Evolutionary conservation across 2,797 vertebrate genomes (phyloP), one percentile per base, ranked within the genome.

Genomic region (Tragelaphus eurycerus): DNA sequence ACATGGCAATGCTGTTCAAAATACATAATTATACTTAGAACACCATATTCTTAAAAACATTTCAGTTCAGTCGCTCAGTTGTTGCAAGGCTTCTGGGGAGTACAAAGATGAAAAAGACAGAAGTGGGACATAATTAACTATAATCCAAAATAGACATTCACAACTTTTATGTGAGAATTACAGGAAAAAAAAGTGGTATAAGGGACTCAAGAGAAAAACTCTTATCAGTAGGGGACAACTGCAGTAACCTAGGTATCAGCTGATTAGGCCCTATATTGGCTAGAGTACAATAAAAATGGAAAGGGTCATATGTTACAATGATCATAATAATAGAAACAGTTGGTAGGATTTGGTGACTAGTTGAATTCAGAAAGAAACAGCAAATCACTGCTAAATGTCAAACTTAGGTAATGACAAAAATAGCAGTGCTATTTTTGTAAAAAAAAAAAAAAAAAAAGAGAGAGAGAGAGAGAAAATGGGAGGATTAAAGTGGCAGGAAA

Each of bases 121-220:
- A 29, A 43, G n/a, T 86, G 38, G 92, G 13, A 81, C 16, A 93
- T 10, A 93, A 60, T 93, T 55, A 89, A 92, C 19, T 81, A 59
- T 78, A 67, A 95, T 82, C 55, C 87, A 91, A 97, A 95, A 86
- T 23, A 76, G 78, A 74, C 67, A 43, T 55, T 89, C 50, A 64
- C 27, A 93, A 78, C 29, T 62, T 95, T 79, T 90, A 89, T 12
- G 23, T 67, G 27, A 88, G 55, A 86, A 46, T 79, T 90, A 82
- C 29, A 57, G n/a, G 38, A 4, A 16, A 86, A 86, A 84, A 84
- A 88, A 89, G 31, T 67, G 13, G 3, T 54, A n/a, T 59, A 81
- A 84, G 43, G 27, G 48, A 54, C 54, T 76, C 27, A 16, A 85
- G 16, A 88, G 76, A 90, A 85, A 79, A 93, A 81, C 62, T 78